Percentiles rank a stretch among this genome's conserved stretches.
Evolutionary conservation across 64 coral and sea anemone species (phyloP).

Genomic region (Exaiptasia diaphana): DNA sequence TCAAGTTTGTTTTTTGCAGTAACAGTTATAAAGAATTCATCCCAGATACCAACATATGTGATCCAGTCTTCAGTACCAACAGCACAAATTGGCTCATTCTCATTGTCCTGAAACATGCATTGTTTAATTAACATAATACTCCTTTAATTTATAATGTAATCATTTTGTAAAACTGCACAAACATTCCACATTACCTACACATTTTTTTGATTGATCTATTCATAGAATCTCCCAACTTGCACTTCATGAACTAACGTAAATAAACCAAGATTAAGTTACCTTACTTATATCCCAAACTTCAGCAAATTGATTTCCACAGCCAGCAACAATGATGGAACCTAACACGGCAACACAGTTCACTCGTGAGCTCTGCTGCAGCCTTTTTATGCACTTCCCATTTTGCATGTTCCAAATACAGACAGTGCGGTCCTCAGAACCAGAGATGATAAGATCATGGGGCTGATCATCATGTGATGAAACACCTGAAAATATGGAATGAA

Average conservation of each 20-base stretch:
- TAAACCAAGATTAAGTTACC: neutral
- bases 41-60: conserved; percentile 48
- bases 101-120: neutral
- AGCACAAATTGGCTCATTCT: neutral
- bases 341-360: conserved; percentile 25
- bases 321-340: conserved; percentile 3
- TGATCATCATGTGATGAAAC: conserved; percentile 13
- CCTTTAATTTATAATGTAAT: neutral
- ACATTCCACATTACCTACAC: too few relatives aligned
- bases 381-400: neutral
- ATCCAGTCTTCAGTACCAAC: conserved; percentile 30
- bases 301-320: conserved; percentile 1
- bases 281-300: conserved; percentile 24
- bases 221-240: too few relatives aligned
- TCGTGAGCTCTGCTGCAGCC: neutral
- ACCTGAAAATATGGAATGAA: conserved; percentile 26
- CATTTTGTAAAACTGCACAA: neutral
- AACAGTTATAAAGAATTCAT: conserved; percentile 44
- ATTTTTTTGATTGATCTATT: too few relatives aligned
- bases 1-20: conserved; percentile 6
- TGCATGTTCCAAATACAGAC: conserved; percentile 71
- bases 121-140: too few relatives aligned
- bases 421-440: conserved; percentile 67
- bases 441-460: conserved; percentile 63
- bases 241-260: too few relatives aligned